These are phyloP conservation scores for Orchestes rusci DNA, from an alignment of 2,888 invertebrate species.

Conservation along the genomic window DNA sequence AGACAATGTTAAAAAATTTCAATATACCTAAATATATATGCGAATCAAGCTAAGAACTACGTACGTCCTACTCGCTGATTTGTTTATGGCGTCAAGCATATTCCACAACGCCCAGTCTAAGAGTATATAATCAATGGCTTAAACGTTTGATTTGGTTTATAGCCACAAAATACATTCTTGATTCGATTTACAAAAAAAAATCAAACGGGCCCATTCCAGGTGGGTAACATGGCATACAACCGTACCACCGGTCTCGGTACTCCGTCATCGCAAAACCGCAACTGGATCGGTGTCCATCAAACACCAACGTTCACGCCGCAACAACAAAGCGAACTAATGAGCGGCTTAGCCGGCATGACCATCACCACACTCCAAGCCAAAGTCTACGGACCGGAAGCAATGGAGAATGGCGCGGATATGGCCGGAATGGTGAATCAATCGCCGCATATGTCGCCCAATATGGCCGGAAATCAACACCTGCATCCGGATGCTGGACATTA, in stretches of 20 bases:
- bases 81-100: too few species aligned
- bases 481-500: conserved; percentile 27
- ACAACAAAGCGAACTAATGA: conserved; percentile 36
- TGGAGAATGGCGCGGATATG: conserved; percentile 44
- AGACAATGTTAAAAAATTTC: too few species aligned
- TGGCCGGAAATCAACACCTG: conserved; percentile 23
- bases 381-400: conserved; percentile 29
- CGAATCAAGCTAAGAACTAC: too few species aligned
- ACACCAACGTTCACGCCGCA: conserved; percentile 37
- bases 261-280: conserved; percentile 31
- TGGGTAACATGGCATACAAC: conserved; percentile 8
- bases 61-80: too few species aligned
- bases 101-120: too few species aligned
- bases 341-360: conserved; percentile 42
- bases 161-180: too few species aligned
- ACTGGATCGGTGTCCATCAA: conserved; percentile 39
- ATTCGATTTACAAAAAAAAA: too few species aligned
- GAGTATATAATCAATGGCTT: too few species aligned
- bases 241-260: conserved; percentile 8
- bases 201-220: too few species aligned
- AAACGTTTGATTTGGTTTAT: too few species aligned
- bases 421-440: conserved; percentile 45
- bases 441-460: conserved; percentile 44
- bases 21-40: too few species aligned
- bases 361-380: conserved; percentile 37